Evolutionary conservation across 1,140 invertebrate genomes (phyloP).

Genomic region (Euura lappo): DNA sequence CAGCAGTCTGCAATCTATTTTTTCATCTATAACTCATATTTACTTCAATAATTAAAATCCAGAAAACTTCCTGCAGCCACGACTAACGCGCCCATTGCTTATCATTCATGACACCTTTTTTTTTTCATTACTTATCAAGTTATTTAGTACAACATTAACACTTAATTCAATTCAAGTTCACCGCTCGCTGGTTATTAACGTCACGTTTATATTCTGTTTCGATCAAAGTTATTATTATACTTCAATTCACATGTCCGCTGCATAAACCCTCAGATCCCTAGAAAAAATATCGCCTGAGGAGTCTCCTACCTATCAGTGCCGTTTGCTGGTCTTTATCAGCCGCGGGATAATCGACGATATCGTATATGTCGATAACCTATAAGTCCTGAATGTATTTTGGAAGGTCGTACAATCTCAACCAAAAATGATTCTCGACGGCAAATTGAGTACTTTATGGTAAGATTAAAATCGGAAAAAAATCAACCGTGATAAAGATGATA

Average conservation of each 20-base stretch:
- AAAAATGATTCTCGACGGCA: too few relatives aligned
- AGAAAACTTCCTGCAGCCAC: too few relatives aligned
- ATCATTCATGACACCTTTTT: neutral
- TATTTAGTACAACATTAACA: neutral
- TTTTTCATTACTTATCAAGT: neutral
- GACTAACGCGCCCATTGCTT: too few relatives aligned
- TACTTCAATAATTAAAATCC: too few relatives aligned
- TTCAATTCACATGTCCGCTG: neutral
- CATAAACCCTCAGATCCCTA: neutral
- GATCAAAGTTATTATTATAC: neutral
- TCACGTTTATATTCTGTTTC: neutral
- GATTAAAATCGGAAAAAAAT: too few relatives aligned
- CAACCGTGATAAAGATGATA: too few relatives aligned
- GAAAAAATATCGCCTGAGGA: conserved; percentile 2
- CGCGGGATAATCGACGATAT: neutral
- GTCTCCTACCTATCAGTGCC: neutral
- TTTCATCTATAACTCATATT: too few relatives aligned
- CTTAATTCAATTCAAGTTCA: conserved; percentile 1
- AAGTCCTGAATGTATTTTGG: too few relatives aligned
- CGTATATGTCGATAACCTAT: too few relatives aligned
- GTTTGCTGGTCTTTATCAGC: neutral
- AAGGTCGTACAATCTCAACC: too few relatives aligned
- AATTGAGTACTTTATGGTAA: too few relatives aligned
- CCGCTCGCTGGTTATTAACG: neutral
- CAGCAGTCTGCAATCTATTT: too few relatives aligned